Evolutionary conservation across 2,797 vertebrate species (phyloP).

Genomic region (Chloroceryle amazona): DNA sequence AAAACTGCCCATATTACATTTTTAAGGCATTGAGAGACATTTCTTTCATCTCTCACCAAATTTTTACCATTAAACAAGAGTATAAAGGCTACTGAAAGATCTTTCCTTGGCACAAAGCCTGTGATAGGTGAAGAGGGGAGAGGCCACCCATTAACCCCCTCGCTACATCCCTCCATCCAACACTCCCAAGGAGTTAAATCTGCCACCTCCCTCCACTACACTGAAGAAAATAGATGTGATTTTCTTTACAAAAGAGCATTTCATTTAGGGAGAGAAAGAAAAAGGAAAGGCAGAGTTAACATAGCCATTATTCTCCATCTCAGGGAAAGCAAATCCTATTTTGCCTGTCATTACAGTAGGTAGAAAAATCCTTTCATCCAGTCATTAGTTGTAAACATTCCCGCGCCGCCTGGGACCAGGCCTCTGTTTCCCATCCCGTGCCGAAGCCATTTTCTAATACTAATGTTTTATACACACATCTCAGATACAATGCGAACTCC

Average conservation of each 20-base stretch:
- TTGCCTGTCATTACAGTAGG: constrained; percentile 86
- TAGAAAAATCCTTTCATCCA: constrained; percentile 86
- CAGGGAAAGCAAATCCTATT: constrained; percentile 84
- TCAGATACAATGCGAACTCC: constrained; percentile 84
- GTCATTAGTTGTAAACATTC: constrained; percentile 88
- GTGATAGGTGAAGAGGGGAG: background rate
- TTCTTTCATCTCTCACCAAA: background rate
- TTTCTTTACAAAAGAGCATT: constrained; percentile 85
- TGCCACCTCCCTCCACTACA: background rate
- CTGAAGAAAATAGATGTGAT: constrained; percentile 82
- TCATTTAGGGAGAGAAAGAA: constrained; percentile 78
- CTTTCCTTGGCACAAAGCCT: background rate
- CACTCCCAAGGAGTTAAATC: constrained; percentile 72
- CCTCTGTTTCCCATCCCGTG: constrained; percentile 82
- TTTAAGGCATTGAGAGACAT: background rate
- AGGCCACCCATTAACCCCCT: constrained; percentile 27
- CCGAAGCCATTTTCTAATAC: constrained; percentile 87
- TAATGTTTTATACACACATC: constrained; percentile 89
- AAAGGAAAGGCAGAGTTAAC: constrained; percentile 81
- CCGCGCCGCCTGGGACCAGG: constrained; percentile 82
- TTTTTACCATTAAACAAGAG: constrained; percentile 8
- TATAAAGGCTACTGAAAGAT: background rate
- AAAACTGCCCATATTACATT: background rate
- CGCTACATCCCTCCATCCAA: background rate
- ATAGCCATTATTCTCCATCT: constrained; percentile 85